Percentiles rank a stretch among this genome's conserved stretches.
These are phyloP conservation scores for Epiblema foenella DNA, from an alignment of 2,888 invertebrate genomes.

Conservation along the genomic window DNA sequence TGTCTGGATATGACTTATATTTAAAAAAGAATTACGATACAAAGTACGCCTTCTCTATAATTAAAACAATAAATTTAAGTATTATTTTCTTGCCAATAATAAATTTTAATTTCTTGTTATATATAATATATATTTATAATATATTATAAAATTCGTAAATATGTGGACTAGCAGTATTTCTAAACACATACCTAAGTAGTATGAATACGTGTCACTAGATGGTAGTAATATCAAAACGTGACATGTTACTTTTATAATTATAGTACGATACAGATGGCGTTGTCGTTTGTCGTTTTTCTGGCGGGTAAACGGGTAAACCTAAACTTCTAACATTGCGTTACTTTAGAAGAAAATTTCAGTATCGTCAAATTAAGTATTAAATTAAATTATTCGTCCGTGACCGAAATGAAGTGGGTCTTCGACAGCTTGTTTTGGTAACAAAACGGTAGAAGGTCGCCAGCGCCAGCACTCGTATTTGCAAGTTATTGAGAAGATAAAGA, in stretches of 20 bases:
- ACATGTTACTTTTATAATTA: neutral
- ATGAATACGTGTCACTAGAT: neutral
- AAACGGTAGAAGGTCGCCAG: neutral
- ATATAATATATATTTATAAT: too few relatives aligned
- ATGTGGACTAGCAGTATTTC: neutral
- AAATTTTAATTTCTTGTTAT: too few relatives aligned
- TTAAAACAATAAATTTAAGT: neutral
- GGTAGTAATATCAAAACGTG: neutral
- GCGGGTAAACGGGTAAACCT: too few relatives aligned
- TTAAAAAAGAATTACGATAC: neutral
- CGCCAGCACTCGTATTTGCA: neutral
- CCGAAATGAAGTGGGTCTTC: neutral
- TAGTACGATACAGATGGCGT: constrained; percentile 1
- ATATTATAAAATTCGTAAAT: too few relatives aligned
- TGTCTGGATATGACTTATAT: neutral
- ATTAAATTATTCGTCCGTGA: neutral
- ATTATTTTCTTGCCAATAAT: too few relatives aligned
- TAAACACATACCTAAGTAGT: neutral
- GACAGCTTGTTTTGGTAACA: neutral
- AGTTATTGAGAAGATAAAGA: neutral
- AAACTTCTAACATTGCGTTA: too few relatives aligned
- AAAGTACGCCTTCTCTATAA: neutral
- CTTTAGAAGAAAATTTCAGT: too few relatives aligned
- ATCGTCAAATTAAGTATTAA: too few relatives aligned
- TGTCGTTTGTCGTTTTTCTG: too few relatives aligned